Conservation (phyloP, 2,113 vertebrate genomes). For the Butorides virescens region DNA sequence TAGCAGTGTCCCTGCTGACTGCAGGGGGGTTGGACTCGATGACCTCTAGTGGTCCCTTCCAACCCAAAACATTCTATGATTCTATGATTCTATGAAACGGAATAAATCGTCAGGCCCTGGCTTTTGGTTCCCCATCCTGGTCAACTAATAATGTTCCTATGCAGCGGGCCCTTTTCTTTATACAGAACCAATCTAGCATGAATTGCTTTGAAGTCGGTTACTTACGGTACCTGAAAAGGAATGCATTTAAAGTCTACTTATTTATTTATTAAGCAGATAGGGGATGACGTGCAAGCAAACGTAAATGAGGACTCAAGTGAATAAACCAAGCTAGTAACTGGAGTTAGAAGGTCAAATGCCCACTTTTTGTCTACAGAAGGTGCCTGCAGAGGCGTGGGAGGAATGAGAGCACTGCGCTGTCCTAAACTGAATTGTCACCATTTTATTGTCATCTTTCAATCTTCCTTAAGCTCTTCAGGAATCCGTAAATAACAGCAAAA, state of each 20-base stretch:
- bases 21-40: too few relatives aligned
- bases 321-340: background rate
- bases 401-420: background rate
- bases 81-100: too few relatives aligned
- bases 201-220: background rate
- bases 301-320: background rate
- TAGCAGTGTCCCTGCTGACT: too few relatives aligned
- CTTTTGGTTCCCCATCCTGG: background rate
- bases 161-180: background rate
- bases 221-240: background rate
- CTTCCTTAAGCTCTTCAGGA: background rate
- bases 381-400: background rate
- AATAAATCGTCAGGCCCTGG: background rate
- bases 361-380: background rate
- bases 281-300: background rate
- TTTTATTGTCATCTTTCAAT: constrained; percentile 42
- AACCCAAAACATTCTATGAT: too few relatives aligned
- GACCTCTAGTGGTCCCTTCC: too few relatives aligned
- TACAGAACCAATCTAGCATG: background rate
- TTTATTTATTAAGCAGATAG: constrained; percentile 19
- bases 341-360: background rate
- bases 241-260: background rate
- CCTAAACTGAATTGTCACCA: background rate
- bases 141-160: background rate
- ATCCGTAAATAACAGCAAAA: constrained; percentile 14